Evolutionary conservation across 2,797 vertebrate species (phyloP).

Genomic region (Peromyscus melanophrys): DNA sequence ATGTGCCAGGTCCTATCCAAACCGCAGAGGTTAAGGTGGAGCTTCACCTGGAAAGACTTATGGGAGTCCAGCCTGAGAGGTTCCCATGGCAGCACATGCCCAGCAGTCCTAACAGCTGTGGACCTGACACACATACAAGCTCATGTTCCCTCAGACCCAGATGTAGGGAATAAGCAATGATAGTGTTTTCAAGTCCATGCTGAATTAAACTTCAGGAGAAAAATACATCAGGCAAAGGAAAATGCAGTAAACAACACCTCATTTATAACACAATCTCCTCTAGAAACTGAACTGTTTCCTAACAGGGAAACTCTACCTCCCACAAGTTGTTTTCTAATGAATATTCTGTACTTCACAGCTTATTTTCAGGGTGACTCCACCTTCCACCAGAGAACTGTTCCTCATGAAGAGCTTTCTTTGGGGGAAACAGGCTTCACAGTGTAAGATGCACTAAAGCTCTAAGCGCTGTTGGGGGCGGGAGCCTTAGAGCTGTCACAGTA

Average conservation of each 20-base stretch:
- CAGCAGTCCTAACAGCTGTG: background rate
- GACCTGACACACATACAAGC: too few species aligned
- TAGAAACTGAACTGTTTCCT: background rate
- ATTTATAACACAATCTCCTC: background rate
- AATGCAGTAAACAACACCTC: background rate
- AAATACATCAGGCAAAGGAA: background rate
- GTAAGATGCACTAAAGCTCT: background rate
- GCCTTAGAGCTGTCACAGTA: background rate
- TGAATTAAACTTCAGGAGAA: background rate
- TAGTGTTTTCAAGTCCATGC: background rate
- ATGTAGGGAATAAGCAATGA: background rate
- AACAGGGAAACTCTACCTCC: background rate
- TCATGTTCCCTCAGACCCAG: background rate
- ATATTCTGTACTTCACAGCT: conserved; percentile 1
- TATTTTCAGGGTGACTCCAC: background rate
- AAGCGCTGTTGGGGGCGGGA: background rate
- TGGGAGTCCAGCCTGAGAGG: background rate
- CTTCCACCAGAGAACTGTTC: background rate
- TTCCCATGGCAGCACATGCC: background rate
- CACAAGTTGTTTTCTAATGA: background rate
- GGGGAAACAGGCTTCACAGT: background rate
- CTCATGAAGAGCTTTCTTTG: background rate
- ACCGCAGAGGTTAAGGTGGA: background rate
- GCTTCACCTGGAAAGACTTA: background rate
- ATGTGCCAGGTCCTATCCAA: background rate